These are phyloP conservation scores for Axinella damicornis DNA, from an alignment of 37 sponge, comb jelly and placozoan genomes.

Conservation along the genomic window DNA sequence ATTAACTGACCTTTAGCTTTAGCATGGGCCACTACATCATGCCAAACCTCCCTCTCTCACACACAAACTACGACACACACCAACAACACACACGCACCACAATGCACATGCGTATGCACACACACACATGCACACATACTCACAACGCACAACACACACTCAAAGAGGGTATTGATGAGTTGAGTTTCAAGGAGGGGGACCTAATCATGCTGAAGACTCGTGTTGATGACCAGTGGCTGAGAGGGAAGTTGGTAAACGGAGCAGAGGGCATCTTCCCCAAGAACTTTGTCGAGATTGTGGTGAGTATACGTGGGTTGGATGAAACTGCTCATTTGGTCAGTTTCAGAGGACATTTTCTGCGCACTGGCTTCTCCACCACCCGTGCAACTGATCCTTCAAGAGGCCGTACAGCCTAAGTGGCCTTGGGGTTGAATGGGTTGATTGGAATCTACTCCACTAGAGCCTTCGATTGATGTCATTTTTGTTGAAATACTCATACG, in stretches of 20 bases:
- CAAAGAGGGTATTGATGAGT: constrained; percentile 68
- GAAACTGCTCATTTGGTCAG: too few relatives aligned
- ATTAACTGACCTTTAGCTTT: too few relatives aligned
- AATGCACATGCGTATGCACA: constrained; percentile 6
- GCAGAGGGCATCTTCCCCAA: constrained; percentile 81
- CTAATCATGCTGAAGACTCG: constrained; percentile 70
- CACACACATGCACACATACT: constrained; percentile 20
- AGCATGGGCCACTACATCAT: not conserved
- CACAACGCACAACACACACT: constrained; percentile 10
- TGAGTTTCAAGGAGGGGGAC: constrained; percentile 77
- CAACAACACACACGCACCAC: constrained; percentile 21
- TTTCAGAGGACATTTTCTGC: too few relatives aligned
- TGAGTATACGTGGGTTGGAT: constrained; percentile 19
- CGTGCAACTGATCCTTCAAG: too few relatives aligned
- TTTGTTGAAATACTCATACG: too few relatives aligned
- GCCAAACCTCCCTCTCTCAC: not conserved
- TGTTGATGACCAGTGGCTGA: constrained; percentile 79
- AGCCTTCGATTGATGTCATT: too few relatives aligned
- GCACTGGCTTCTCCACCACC: too few relatives aligned
- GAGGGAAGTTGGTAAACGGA: constrained; percentile 67
- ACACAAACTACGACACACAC: not conserved
- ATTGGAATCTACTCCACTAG: too few relatives aligned
- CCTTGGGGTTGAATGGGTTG: too few relatives aligned
- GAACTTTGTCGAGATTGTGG: constrained; percentile 81
- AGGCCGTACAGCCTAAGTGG: too few relatives aligned